Conservation (phyloP, 2,113 vertebrate species). For the Pterophyllum scalare region DNA sequence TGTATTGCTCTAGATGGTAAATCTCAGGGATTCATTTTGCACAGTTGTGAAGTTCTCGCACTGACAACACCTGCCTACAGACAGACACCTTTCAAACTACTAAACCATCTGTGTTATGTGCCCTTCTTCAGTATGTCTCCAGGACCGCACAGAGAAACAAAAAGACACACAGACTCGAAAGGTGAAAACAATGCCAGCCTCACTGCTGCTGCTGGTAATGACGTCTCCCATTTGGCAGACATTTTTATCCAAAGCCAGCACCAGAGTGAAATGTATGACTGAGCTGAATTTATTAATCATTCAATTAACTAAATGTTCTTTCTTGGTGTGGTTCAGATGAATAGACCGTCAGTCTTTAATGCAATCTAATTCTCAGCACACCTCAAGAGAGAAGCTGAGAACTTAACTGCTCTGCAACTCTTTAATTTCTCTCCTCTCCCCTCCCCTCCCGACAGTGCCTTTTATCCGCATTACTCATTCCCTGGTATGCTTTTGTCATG, state of each 20-base stretch:
- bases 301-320: slow-evolving; percentile 99
- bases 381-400: slow-evolving; percentile 88
- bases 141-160: not conserved
- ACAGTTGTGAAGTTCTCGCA: not conserved
- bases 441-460: slow-evolving; percentile 23
- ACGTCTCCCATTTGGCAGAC: slow-evolving; percentile 71
- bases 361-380: slow-evolving; percentile 91
- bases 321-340: slow-evolving; percentile 95
- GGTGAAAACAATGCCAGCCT: not conserved
- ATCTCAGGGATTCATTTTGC: not conserved
- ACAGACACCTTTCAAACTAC: not conserved
- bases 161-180: not conserved
- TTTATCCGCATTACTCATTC: slow-evolving; percentile 65
- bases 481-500: slow-evolving; percentile 31
- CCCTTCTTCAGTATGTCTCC: not conserved
- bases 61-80: too few species aligned
- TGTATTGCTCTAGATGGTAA: not conserved
- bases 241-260: slow-evolving; percentile 76
- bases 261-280: slow-evolving; percentile 93
- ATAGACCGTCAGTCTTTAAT: slow-evolving; percentile 98
- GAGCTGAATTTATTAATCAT: slow-evolving; percentile 99
- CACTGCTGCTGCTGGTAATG: slow-evolving; percentile 28
- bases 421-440: slow-evolving; percentile 56
- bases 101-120: not conserved
- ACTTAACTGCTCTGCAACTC: slow-evolving; percentile 76